A percentile compares a stretch with the other conserved stretches of the same genome.
These are phyloP conservation scores for Equus quagga DNA, from an alignment of 2,113 vertebrate genomes.

Conservation along the genomic window DNA sequence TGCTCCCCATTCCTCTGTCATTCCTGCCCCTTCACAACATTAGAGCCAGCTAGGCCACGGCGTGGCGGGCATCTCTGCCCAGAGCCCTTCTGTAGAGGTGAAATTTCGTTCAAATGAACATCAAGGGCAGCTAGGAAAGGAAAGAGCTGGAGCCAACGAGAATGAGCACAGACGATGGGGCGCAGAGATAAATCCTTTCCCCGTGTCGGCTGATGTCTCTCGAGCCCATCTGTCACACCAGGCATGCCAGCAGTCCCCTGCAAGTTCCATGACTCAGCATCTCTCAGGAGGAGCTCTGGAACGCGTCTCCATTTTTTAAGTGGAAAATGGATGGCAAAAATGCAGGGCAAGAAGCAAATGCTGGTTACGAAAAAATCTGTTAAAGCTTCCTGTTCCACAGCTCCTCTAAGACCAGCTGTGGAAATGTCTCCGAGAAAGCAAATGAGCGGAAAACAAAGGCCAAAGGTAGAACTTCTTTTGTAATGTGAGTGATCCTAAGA, in stretches of 20 bases:
- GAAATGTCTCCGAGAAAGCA: background rate
- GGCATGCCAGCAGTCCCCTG: background rate
- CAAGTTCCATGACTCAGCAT: background rate
- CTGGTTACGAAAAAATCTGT: background rate
- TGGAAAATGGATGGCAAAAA: background rate
- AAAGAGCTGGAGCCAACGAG: background rate
- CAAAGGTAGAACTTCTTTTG: background rate
- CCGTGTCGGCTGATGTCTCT: background rate
- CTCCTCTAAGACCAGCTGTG: background rate
- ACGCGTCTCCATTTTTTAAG: background rate
- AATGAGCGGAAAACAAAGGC: background rate
- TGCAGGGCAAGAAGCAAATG: background rate
- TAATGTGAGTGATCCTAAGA: background rate
- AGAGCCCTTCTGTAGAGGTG: accelerated
- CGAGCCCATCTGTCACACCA: background rate
- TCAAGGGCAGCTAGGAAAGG: background rate
- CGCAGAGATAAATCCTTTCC: background rate
- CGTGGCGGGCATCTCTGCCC: background rate
- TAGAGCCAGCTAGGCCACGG: background rate
- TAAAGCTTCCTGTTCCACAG: background rate
- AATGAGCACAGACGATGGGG: background rate
- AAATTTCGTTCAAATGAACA: background rate
- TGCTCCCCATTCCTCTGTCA: too few species aligned
- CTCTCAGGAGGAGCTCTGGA: background rate
- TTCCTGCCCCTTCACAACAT: too few species aligned